Base-by-base conservation (phyloP, 2,888 invertebrate genomes). In the Esperia sulphurella region DNA sequence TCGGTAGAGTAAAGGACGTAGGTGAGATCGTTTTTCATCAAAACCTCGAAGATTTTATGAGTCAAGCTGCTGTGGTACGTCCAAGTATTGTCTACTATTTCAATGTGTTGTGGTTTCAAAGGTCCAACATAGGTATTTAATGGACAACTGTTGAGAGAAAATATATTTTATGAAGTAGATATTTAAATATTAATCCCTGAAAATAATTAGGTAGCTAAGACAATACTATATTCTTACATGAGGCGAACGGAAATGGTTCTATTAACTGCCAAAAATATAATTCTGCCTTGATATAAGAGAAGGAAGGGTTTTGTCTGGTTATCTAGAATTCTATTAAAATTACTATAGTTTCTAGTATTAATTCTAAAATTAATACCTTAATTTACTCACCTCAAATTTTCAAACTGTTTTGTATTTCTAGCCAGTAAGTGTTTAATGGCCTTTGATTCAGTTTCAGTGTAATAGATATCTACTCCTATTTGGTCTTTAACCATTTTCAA, bases 11-110 rank as follows among this genome's bases (percentile, higher is more conserved):
- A 70, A 0, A 71, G 50, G 0, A 61, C 66, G 30, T 63, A 69
- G 1, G 58, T 56, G 9, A 59, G 52, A 12, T 53, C 55, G 40
- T 59, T 52, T 1, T 53, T 52, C 42, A 62, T 56, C 43, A 68
- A 48, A 5, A 42, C 31, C 49, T 61, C 52, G 21, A 68, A 70
- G 29, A 58, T 52, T 21, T 47, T 43, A 8, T 54, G 44, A 0
- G 68, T 56, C 0, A 35, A 45, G 0, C 48, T 46, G 31, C 50
- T 53, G 7, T 59, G 53, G 41, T 57, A 65, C 0, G 56, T 55
- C 69, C 68, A 71, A 1, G 55, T 59, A 41, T 49, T 45, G 39
- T 69, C 61, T 3, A 68, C 54, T 14, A 61, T 33, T 0, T 57
- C 41, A 5, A 67, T 44, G 41, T 65, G 53, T 43, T 65, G 54